Conservation (phyloP, 2,888 invertebrate species). For the Eupithecia subfuscata region DNA sequence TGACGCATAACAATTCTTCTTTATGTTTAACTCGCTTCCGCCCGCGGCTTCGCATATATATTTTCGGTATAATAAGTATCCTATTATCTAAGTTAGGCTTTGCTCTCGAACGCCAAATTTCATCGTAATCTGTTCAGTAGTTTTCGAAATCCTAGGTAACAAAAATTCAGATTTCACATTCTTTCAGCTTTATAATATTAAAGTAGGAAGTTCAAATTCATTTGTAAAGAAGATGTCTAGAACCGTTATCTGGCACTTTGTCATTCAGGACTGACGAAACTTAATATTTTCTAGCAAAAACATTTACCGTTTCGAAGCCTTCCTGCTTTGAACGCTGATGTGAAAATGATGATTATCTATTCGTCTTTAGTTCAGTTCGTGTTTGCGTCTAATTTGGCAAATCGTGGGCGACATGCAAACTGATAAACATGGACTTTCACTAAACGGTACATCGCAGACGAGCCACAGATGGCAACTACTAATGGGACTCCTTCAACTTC, state of each 20-base stretch:
- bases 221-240: neutral
- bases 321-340: neutral
- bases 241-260: neutral
- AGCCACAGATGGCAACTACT: neutral
- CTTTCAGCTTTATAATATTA: no score
- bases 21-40: no score
- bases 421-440: conserved; percentile 9
- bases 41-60: no score
- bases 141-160: no score
- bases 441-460: neutral
- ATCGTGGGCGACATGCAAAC: conserved; percentile 12
- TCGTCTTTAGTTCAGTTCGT: conserved; percentile 6
- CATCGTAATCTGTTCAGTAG: no score
- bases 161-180: no score
- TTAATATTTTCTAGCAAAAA: neutral
- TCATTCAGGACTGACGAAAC: neutral
- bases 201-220: neutral
- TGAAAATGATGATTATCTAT: conserved; percentile 7
- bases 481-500: no score
- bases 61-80: no score
- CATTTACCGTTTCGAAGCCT: neutral
- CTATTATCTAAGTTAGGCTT: no score
- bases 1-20: no score
- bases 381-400: conserved; percentile 1
- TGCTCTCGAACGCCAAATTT: no score